A percentile compares a stretch with the other conserved stretches of the same genome.
Evolutionary conservation across 2,888 invertebrate species (phyloP).

Genomic region (Andrena minutula): DNA sequence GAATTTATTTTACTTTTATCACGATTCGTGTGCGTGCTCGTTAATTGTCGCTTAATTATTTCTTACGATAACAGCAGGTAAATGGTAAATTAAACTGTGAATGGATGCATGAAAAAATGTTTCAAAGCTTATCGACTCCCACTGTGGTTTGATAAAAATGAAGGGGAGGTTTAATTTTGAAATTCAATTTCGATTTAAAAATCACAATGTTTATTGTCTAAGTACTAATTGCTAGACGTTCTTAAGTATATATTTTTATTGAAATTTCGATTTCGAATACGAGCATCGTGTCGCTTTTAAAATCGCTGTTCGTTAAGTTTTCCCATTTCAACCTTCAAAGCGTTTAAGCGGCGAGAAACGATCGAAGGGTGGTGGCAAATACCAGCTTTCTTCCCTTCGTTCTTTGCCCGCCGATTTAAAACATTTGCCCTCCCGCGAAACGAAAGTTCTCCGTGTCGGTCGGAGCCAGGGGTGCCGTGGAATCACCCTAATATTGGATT

Average conservation of each 20-base stretch:
- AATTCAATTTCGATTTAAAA: too few relatives aligned
- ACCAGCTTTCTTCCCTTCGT: conserved; percentile 62
- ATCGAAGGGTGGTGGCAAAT: conserved; percentile 56
- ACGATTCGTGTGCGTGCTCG: not conserved
- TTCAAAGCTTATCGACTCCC: too few relatives aligned
- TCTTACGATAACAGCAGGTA: not conserved
- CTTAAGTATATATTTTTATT: not conserved
- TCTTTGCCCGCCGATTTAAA: conserved; percentile 61
- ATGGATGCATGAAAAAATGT: too few relatives aligned
- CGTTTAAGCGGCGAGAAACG: conserved; percentile 57
- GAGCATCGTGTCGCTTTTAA: conserved; percentile 22
- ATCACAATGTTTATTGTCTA: too few relatives aligned
- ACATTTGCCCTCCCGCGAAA: conserved; percentile 60
- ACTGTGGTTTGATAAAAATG: too few relatives aligned
- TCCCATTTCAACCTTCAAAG: conserved; percentile 45
- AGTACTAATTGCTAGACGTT: too few relatives aligned
- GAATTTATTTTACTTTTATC: conserved; percentile 21
- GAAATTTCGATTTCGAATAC: not conserved
- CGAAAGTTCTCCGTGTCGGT: conserved; percentile 61
- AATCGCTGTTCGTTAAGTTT: conserved; percentile 45
- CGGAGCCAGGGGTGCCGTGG: conserved; percentile 49
- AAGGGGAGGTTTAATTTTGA: too few relatives aligned
- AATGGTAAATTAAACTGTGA: not conserved
- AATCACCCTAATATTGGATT: conserved; percentile 68
- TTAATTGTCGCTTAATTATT: conserved; percentile 19